Percentiles rank a stretch among this genome's conserved stretches.
Evolutionary conservation across 2,888 invertebrate genomes (phyloP).

Genomic region (Cephus rjabovi): DNA sequence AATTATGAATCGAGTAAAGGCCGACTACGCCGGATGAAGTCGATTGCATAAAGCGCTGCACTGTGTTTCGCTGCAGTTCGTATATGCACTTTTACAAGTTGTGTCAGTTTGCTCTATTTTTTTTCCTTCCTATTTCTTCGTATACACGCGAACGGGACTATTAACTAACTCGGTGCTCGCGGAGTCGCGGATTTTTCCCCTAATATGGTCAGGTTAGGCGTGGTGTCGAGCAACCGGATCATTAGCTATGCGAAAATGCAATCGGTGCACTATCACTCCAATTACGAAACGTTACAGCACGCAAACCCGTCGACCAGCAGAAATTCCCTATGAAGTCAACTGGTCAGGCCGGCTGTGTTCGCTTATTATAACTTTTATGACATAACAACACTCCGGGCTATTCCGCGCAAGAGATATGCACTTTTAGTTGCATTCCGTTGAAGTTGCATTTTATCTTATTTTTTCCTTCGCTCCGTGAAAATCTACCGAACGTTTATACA

Average conservation of each 20-base stretch:
- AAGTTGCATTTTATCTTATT: neutral
- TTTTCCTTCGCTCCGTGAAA: neutral
- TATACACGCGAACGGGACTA: no score
- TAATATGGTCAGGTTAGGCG: constrained; percentile 53
- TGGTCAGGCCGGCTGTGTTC: constrained; percentile 17
- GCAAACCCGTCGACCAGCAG: constrained; percentile 24
- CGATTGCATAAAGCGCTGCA: constrained; percentile 42
- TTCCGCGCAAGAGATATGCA: constrained; percentile 19
- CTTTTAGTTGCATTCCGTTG: constrained; percentile 39
- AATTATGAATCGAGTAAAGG: constrained; percentile 46
- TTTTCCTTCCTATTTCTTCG: constrained; percentile 16
- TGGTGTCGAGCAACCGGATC: constrained; percentile 35
- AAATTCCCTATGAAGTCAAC: constrained; percentile 27
- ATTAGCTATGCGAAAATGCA: constrained; percentile 51
- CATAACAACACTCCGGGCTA: constrained; percentile 43
- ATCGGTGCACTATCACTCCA: constrained; percentile 52
- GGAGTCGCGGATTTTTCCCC: constrained; percentile 46
- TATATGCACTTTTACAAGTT: no score
- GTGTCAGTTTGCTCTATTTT: no score
- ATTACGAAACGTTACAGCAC: constrained; percentile 61
- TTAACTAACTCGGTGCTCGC: neutral
- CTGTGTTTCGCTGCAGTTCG: neutral
- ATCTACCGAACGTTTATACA: no score
- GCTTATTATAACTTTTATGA: constrained; percentile 47
- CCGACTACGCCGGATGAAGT: constrained; percentile 38